Evolutionary conservation across 2,797 vertebrate species (phyloP).

Genomic region (Acestrorhynchus altus): DNA sequence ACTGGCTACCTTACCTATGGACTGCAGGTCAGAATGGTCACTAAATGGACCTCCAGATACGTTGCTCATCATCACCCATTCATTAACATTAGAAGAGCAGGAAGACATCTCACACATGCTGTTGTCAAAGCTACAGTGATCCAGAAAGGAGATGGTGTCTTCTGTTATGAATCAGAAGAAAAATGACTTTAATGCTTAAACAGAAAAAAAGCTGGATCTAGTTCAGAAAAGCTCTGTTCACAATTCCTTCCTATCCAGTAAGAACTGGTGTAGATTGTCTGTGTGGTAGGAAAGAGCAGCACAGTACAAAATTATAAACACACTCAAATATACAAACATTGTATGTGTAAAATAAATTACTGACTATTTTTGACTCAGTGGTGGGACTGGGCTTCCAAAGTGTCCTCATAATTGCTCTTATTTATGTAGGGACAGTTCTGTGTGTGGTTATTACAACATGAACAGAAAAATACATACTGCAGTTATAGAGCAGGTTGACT

Average conservation of each 20-base stretch:
- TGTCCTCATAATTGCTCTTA: too few relatives aligned
- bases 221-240: too few relatives aligned
- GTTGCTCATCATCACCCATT: conserved; percentile 20
- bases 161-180: conserved; percentile 6
- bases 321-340: too few relatives aligned
- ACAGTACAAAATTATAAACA: too few relatives aligned
- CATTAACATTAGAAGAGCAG: conserved; percentile 17
- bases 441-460: not conserved
- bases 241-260: too few relatives aligned
- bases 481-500: conserved; percentile 82
- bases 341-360: too few relatives aligned
- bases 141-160: conserved; percentile 43
- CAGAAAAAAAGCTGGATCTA: too few relatives aligned
- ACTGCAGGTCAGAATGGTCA: conserved; percentile 36
- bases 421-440: too few relatives aligned
- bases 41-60: conserved; percentile 27
- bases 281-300: too few relatives aligned
- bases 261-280: too few relatives aligned
- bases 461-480: conserved; percentile 75
- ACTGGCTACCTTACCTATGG: not conserved
- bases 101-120: conserved; percentile 39
- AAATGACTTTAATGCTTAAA: not conserved
- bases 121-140: conserved; percentile 45
- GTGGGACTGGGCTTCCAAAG: too few relatives aligned
- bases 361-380: too few relatives aligned